Conservation (phyloP, 1,140 invertebrate genomes). For the Acromyrmex echinatior region DNA sequence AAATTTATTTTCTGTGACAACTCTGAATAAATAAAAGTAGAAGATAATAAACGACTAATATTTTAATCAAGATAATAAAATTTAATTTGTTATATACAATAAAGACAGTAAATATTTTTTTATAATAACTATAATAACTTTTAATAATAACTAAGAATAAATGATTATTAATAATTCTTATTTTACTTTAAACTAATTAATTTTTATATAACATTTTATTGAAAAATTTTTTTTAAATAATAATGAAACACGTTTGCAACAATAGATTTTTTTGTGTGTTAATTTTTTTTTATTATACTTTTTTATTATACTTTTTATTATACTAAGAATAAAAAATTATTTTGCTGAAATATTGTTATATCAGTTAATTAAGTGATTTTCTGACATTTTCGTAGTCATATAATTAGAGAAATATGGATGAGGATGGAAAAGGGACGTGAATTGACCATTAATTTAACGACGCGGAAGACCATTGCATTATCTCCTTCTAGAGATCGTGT, state of each 20-base stretch:
- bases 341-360: slow-evolving; percentile 4
- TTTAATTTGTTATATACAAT: too few species aligned
- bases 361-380: neutral
- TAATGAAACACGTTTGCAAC: neutral
- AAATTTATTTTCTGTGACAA: too few species aligned
- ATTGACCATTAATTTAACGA: slow-evolving; percentile 51
- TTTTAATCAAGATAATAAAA: too few species aligned
- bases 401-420: slow-evolving; percentile 13
- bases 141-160: neutral
- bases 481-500: slow-evolving; percentile 38
- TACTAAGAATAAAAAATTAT: neutral
- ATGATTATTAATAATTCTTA: neutral
- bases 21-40: too few species aligned
- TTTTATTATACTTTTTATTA: neutral
- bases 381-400: slow-evolving; percentile 14
- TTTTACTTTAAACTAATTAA: neutral
- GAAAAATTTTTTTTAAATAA: neutral
- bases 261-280: slow-evolving; percentile 19
- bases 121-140: too few species aligned
- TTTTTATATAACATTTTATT: neutral
- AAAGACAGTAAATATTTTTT: too few species aligned
- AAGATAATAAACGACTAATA: too few species aligned
- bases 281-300: neutral
- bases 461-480: slow-evolving; percentile 26
- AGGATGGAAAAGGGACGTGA: neutral